These are phyloP conservation scores for Epinephelus coioides DNA, from an alignment of 2,797 vertebrate genomes.

Conservation along the genomic window DNA sequence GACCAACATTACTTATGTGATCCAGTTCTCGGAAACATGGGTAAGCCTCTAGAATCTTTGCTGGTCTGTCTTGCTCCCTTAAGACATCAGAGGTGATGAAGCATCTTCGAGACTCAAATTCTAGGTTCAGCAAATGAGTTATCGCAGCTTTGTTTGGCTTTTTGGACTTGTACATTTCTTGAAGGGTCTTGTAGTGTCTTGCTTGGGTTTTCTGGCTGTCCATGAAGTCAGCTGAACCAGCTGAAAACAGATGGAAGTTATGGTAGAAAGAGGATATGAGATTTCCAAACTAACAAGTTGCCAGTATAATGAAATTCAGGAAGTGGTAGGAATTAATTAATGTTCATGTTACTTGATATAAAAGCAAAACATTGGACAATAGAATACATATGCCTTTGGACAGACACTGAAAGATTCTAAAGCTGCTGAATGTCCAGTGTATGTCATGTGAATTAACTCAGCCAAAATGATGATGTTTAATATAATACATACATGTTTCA, in stretches of 20 bases:
- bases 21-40: constrained; percentile 57
- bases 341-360: too few relatives aligned
- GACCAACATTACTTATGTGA: constrained; percentile 50
- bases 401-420: too few relatives aligned
- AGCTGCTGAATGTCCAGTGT: too few relatives aligned
- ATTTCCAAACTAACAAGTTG: constrained; percentile 26
- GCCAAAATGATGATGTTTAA: neutral
- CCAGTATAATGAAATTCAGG: too few relatives aligned
- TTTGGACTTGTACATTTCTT: constrained; percentile 60
- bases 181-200: constrained; percentile 60
- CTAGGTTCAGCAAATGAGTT: too few relatives aligned
- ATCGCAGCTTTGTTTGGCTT: too few relatives aligned
- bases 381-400: too few relatives aligned
- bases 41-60: constrained; percentile 52
- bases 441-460: neutral
- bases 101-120: too few relatives aligned
- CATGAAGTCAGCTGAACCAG: constrained; percentile 33
- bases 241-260: constrained; percentile 19
- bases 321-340: too few relatives aligned
- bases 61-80: constrained; percentile 48
- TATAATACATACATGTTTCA: constrained; percentile 25
- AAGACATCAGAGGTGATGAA: constrained; percentile 55
- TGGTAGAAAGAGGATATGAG: constrained; percentile 7
- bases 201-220: constrained; percentile 59
- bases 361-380: too few relatives aligned